Evolutionary conservation across 2,113 vertebrate genomes (phyloP), one percentile per base, ranked within the genome.

Genomic region (Polypterus senegalus): DNA sequence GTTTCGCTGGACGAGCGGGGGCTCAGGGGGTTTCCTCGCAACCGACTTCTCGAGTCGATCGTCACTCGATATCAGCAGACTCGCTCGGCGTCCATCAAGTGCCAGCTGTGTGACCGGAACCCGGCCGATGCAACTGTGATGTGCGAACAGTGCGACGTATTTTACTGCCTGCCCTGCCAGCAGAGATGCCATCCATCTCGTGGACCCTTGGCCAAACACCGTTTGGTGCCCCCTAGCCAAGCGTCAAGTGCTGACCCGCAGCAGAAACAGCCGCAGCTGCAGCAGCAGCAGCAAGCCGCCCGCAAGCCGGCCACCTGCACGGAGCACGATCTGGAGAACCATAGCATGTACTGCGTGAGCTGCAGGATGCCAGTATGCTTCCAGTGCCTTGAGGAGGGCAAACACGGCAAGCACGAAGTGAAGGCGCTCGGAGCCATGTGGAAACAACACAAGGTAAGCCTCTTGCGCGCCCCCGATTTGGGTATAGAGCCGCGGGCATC

Each of bases 391-490:
- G 91, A 97, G 70, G 92, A 94, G 48, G 92, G 91, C 47, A 86
- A 83, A 62, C 96, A 98, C 71, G 61, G 69, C 66, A 87, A 91
- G 61, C 96, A 98, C 72, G 94, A 97, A 54, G 83, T 94, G 58
- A 95, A 89, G 69, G 85, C 92, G 0, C 79, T 96, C 72, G 86
- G 91, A 0, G 83, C 86, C 69, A 79, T 92, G 89, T 98, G 96
- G 94, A 97, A 97, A 68, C 93, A 94, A 61, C 96, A 98, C 82
- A 98, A 98, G 90, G 96, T 98, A 80, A 81, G 86, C 44, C 4
- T 4, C 4, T 1, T 0, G 58, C 27, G 27, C 27, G 27, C 27
- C 2, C 27, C 27, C 27, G 27, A 27, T 27, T 27, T 27, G 27
- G 27, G 27, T 27, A 27, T 27, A 27, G 27, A 27, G 27, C 27